Conservation (phyloP, 2,888 invertebrate species). For the Aquatica leii region DNA sequence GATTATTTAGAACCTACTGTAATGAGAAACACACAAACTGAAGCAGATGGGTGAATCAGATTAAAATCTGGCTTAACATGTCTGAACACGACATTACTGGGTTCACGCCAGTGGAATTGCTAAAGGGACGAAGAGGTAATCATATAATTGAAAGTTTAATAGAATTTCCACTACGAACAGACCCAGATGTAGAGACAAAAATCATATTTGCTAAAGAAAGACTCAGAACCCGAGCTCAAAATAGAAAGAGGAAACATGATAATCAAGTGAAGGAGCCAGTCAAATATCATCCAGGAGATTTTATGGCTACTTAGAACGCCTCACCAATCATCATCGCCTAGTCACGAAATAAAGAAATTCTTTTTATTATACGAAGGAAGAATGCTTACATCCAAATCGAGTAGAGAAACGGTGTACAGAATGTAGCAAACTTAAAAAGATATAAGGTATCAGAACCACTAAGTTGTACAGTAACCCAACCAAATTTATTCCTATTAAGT, state of each 20-base stretch:
- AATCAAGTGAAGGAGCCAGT: slow-evolving; percentile 14
- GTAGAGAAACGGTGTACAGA: neutral
- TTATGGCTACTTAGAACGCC: neutral
- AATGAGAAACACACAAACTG: slow-evolving; percentile 11
- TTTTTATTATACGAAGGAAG: slow-evolving; percentile 4
- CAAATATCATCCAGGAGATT: too few species aligned
- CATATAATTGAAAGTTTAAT: neutral
- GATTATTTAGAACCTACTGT: neutral
- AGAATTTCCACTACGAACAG: neutral
- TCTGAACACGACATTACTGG: neutral
- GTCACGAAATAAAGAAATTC: neutral
- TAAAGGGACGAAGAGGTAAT: neutral
- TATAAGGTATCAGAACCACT: too few species aligned
- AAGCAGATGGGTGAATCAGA: neutral
- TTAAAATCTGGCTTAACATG: neutral
- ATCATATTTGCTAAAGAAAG: slow-evolving; percentile 11
- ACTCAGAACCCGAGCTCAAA: neutral
- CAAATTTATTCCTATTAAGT: too few species aligned
- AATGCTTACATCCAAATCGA: slow-evolving; percentile 3
- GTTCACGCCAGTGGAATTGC: neutral
- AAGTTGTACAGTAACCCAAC: too few species aligned
- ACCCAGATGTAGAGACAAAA: neutral
- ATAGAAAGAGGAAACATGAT: neutral
- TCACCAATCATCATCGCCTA: neutral
- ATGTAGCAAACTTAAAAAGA: too few species aligned